Evolutionary conservation across 2,797 vertebrate genomes (phyloP).

Genomic region (Lacerta agilis): DNA sequence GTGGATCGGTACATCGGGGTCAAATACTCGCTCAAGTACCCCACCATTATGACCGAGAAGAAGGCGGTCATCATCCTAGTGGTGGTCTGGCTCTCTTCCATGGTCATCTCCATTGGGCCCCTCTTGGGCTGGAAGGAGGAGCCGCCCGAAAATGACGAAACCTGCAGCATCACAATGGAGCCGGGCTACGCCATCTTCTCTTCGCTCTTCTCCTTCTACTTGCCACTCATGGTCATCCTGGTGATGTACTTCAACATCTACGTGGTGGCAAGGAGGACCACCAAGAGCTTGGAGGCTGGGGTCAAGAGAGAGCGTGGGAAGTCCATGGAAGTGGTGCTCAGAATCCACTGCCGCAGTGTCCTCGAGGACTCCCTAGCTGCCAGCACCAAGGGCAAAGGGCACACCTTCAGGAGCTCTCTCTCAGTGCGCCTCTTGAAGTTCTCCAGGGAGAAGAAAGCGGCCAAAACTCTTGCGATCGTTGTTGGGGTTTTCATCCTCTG

Average conservation of each 20-base stretch:
- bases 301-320: constrained; percentile 94
- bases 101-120: constrained; percentile 95
- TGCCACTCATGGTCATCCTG: constrained; percentile 93
- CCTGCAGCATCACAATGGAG: constrained; percentile 95
- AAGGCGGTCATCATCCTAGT: constrained; percentile 89
- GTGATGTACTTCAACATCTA: constrained; percentile 98
- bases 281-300: constrained; percentile 92
- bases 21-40: constrained; percentile 95
- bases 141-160: constrained; percentile 87
- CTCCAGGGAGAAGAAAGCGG: constrained; percentile 97
- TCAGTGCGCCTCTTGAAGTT: constrained; percentile 96
- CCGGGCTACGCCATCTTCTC: constrained; percentile 97
- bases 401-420: constrained; percentile 93
- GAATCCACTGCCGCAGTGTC: constrained; percentile 93
- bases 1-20: constrained; percentile 97
- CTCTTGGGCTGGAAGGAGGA: constrained; percentile 98
- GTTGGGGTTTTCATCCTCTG: constrained; percentile 98
- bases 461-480: constrained; percentile 96
- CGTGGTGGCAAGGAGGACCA: constrained; percentile 94
- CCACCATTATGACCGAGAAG: constrained; percentile 96
- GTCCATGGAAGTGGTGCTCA: constrained; percentile 92
- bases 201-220: constrained; percentile 96
- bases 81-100: constrained; percentile 91
- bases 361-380: constrained; percentile 78
- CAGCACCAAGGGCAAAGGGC: constrained; percentile 84